Conservation (phyloP, 2,888 invertebrate species). For the Microplitis manilae region DNA sequence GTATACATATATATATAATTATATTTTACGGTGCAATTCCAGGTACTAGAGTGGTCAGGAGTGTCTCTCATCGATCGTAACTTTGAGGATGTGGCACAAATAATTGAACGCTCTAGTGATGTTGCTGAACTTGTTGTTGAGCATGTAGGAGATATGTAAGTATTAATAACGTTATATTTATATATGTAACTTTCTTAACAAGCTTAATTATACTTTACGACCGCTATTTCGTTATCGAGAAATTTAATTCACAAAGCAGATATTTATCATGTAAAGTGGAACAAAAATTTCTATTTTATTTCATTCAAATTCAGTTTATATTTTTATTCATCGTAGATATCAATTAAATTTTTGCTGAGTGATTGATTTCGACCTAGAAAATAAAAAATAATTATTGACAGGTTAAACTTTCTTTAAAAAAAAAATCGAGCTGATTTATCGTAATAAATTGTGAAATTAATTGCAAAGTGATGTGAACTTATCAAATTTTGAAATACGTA, state of each 20-base stretch:
- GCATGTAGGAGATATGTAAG: constrained; percentile 80
- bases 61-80: constrained; percentile 91
- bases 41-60: constrained; percentile 94
- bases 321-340: too few species aligned
- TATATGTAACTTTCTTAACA: constrained; percentile 6
- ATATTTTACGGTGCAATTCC: constrained; percentile 41
- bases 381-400: too few species aligned
- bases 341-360: too few species aligned
- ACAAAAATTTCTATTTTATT: too few species aligned
- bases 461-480: too few species aligned
- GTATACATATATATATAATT: neutral
- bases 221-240: neutral
- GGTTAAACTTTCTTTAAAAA: too few species aligned
- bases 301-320: too few species aligned
- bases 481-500: too few species aligned
- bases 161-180: constrained; percentile 45
- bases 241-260: neutral
- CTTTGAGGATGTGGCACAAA: constrained; percentile 93
- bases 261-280: neutral
- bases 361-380: too few species aligned
- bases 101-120: constrained; percentile 90
- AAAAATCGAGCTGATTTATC: too few species aligned
- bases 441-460: too few species aligned
- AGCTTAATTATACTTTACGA: neutral
- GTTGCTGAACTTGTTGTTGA: constrained; percentile 89